Conservation (phyloP, 2,797 vertebrate species). For the Tragopan temminckii region DNA sequence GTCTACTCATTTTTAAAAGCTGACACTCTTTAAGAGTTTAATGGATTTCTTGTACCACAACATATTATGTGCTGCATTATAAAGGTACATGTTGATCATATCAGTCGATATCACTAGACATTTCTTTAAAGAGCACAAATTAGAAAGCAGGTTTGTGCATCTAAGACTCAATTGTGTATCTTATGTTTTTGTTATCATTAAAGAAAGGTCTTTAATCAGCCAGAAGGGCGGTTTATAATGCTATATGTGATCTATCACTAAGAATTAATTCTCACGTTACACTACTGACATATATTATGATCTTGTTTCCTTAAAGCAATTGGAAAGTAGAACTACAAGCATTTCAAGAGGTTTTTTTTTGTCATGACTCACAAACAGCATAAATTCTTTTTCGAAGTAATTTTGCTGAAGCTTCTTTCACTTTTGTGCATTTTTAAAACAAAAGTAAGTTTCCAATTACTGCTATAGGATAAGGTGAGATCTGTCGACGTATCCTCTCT, state of each 20-base stretch:
- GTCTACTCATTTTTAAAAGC: background rate
- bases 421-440: background rate
- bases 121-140: background rate
- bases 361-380: background rate
- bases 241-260: background rate
- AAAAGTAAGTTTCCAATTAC: background rate
- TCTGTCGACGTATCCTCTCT: background rate
- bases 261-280: conserved; percentile 14
- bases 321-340: background rate
- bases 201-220: conserved; percentile 3
- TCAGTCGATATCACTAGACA: background rate
- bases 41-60: background rate
- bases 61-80: background rate
- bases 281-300: background rate
- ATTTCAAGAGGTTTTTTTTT: background rate
- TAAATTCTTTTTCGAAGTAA: background rate
- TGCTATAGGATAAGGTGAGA: background rate
- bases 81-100: background rate
- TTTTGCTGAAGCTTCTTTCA: background rate
- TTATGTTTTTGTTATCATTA: background rate
- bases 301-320: conserved; percentile 18
- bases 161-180: background rate
- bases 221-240: background rate
- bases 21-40: background rate
- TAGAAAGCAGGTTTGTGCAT: background rate